These are phyloP conservation scores for Fregata magnificens DNA, from an alignment of 2,113 vertebrate genomes.

Conservation along the genomic window DNA sequence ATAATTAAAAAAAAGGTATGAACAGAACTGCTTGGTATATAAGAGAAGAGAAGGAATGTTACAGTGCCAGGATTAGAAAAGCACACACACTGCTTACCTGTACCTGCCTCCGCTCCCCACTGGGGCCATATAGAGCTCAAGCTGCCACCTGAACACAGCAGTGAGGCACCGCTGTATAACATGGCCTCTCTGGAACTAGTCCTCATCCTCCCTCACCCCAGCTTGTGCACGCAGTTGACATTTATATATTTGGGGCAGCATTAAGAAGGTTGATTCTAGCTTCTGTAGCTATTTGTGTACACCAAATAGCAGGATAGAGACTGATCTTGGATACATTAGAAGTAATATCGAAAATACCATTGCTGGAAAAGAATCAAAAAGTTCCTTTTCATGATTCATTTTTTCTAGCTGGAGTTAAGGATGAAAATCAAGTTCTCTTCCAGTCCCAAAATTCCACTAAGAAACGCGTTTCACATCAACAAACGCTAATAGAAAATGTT, in stretches of 20 bases:
- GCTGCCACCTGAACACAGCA: background rate
- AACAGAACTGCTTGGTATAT: background rate
- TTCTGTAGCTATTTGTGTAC: background rate
- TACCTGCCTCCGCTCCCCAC: background rate
- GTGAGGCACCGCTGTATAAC: fast-evolving
- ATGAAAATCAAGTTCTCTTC: background rate
- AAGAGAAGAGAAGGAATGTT: background rate
- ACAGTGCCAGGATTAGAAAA: background rate
- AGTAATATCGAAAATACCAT: background rate
- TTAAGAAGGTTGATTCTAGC: background rate
- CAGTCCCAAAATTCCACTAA: constrained; percentile 17
- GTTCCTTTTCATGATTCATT: background rate
- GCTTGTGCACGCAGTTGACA: background rate
- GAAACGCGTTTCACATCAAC: constrained; percentile 43
- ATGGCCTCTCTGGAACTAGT: background rate
- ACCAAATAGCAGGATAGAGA: background rate
- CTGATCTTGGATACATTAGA: background rate
- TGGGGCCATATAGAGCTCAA: background rate
- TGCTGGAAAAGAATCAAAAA: background rate
- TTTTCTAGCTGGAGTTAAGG: background rate
- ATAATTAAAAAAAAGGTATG: background rate
- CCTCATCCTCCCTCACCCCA: background rate
- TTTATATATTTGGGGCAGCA: background rate
- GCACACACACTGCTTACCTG: background rate
- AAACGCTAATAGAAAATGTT: constrained; percentile 55